Conservation (phyloP, 2,797 vertebrate species). For the Mormyrus proboscirostris region DNA sequence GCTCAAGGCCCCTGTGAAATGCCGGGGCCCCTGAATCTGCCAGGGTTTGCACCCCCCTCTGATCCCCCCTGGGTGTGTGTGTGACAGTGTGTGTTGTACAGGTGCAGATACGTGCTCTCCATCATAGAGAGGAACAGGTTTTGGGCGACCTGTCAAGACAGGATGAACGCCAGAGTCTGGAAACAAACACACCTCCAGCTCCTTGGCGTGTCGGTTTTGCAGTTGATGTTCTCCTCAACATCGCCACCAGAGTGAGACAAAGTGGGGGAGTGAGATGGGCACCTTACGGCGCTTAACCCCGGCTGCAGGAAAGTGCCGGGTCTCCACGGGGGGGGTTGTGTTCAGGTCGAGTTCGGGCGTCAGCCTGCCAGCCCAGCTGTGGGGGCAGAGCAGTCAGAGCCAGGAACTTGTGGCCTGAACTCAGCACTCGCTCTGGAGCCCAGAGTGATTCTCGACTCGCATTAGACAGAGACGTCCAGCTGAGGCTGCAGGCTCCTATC, state of each 20-base stretch:
- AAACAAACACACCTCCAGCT: neutral
- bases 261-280: neutral
- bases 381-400: neutral
- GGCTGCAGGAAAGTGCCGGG: neutral
- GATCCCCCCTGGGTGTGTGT: neutral
- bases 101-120: neutral
- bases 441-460: neutral
- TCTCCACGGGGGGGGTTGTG: neutral
- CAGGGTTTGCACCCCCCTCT: neutral
- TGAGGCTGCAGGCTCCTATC: neutral
- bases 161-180: neutral
- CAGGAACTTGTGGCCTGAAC: neutral
- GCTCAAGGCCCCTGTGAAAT: neutral
- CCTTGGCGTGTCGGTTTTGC: neutral
- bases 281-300: neutral
- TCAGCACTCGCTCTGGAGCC: neutral
- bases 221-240: neutral
- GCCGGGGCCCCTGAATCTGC: neutral
- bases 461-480: neutral
- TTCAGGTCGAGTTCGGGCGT: neutral
- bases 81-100: neutral
- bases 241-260: neutral
- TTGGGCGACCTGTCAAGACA: neutral
- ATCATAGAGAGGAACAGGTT: neutral
- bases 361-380: neutral